Base-by-base conservation (phyloP, 2,797 vertebrate species). In the Cyclopterus lumpus region DNA sequence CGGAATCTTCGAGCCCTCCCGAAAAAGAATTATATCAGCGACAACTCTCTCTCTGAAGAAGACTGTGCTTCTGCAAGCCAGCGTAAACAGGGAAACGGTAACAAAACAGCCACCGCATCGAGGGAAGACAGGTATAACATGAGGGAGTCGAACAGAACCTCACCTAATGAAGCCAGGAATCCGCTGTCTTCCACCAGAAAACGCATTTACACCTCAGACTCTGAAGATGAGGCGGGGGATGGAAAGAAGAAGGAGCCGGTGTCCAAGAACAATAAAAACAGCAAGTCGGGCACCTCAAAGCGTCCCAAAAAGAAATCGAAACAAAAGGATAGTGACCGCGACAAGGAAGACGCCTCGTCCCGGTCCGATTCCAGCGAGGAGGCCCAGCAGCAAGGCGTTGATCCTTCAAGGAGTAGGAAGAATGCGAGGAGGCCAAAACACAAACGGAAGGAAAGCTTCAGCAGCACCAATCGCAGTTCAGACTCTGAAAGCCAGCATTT, bases 1-100 rank as follows among this genome's bases (percentile, higher is more conserved):
- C 75, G 63, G 28, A 73, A 64, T 42, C 92, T 95, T 51, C 78
- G 95, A 77, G 75, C 82, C 12, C 85, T 93, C 16, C 92, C 94
- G 22, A 95, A 95, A 86, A 96, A 94, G 90, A 95, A 91, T 71
- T 95, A 95, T 79, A 89, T 89, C 62, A 91, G 88, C 6, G 93
- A 95, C 34, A 93, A 95, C 80, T 95, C 91, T 36, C 54, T 70
- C 5, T 93, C 95, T 0, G 95, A 94, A 69, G 95, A 95, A 22
- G 94, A 95, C n/a, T 74, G 79, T 36, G 76, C 77, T 8, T 77
- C 87, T n/a, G 79, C 34, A 0, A 88, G 64, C 20, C 79, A 73
- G 44, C 49, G 32, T 0, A 83, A 76, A 62, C 82, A 77, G 24
- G 86, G 79, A 67, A 93, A 91, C 1, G 77, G 82, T 4, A 89